A percentile compares a stretch with the other conserved stretches of the same genome.
Evolutionary conservation across 2,888 invertebrate species (phyloP).

Genomic region (Troglohyphantes excavatus): DNA sequence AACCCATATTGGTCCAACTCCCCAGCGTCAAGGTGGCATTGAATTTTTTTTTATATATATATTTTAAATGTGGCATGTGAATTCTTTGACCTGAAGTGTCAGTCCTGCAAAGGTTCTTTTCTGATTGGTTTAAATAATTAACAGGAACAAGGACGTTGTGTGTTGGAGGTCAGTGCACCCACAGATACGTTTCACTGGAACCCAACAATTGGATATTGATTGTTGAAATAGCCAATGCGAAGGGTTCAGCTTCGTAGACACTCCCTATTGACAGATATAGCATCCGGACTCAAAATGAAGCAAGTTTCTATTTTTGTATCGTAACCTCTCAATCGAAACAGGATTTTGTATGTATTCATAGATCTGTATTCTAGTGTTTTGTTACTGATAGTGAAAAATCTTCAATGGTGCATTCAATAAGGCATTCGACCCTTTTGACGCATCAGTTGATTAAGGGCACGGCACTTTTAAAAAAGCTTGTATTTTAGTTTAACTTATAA

Average conservation of each 20-base stretch:
- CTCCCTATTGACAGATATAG: neutral
- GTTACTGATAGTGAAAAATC: neutral
- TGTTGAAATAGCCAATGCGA: constrained; percentile 26
- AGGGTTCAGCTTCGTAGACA: neutral
- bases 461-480: neutral
- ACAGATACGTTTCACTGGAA: constrained; percentile 55
- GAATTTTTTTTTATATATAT: neutral
- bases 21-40: neutral
- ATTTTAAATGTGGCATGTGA: neutral
- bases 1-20: neutral
- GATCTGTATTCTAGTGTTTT: neutral
- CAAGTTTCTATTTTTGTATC: neutral
- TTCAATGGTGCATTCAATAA: neutral
- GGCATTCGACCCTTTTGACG: neutral
- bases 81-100: neutral
- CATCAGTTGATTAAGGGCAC: neutral
- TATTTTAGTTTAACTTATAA: too few relatives aligned
- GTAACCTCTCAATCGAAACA: constrained; percentile 5
- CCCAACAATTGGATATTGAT: constrained; percentile 25
- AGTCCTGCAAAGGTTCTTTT: neutral
- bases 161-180: constrained; percentile 30
- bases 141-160: neutral
- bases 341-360: neutral
- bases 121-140: constrained; percentile 30
- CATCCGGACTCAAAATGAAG: neutral